Evolutionary conservation across 2,888 invertebrate species (phyloP).

Genomic region (Acronicta leporina): DNA sequence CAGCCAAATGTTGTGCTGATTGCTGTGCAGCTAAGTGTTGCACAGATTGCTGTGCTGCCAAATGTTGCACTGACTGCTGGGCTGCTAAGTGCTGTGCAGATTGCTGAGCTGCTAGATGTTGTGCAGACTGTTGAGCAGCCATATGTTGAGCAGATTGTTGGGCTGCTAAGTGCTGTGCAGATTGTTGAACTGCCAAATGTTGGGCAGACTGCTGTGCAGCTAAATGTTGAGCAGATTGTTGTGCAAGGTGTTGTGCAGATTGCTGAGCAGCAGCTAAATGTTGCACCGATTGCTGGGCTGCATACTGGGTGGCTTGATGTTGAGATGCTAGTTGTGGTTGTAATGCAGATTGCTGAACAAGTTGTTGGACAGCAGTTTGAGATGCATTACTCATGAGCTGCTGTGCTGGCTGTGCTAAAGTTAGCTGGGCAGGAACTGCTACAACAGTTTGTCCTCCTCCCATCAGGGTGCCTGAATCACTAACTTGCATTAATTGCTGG

Average conservation of each 20-base stretch:
- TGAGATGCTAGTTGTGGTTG: slow-evolving; percentile 79
- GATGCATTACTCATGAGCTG: slow-evolving; percentile 81
- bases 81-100: slow-evolving; percentile 70
- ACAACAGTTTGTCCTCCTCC: slow-evolving; percentile 85
- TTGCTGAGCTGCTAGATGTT: slow-evolving; percentile 69
- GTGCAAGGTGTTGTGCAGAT: slow-evolving; percentile 70
- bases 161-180: slow-evolving; percentile 74
- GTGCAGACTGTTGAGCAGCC: slow-evolving; percentile 75
- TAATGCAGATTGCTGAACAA: slow-evolving; percentile 81
- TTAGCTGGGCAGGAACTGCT: slow-evolving; percentile 84
- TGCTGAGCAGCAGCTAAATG: slow-evolving; percentile 77
- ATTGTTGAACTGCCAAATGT: slow-evolving; percentile 74
- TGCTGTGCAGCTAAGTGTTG: slow-evolving; percentile 64
- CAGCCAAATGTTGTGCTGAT: slow-evolving; percentile 67
- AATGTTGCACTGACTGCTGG: slow-evolving; percentile 70
- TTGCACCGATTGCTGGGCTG: slow-evolving; percentile 79
- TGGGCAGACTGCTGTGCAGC: slow-evolving; percentile 72
- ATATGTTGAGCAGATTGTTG: slow-evolving; percentile 79
- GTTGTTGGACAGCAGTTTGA: slow-evolving; percentile 81
- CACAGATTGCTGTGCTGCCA: slow-evolving; percentile 58
- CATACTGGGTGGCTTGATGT: slow-evolving; percentile 80
- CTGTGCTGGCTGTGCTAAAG: slow-evolving; percentile 78
- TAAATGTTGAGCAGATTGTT: slow-evolving; percentile 75
- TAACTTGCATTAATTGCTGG: slow-evolving; percentile 86
- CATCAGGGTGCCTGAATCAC: slow-evolving; percentile 86